Evolutionary conservation across 2,888 invertebrate genomes (phyloP), one percentile per base, ranked within the genome.

Genomic region (Synanthedon formicaeformis): DNA sequence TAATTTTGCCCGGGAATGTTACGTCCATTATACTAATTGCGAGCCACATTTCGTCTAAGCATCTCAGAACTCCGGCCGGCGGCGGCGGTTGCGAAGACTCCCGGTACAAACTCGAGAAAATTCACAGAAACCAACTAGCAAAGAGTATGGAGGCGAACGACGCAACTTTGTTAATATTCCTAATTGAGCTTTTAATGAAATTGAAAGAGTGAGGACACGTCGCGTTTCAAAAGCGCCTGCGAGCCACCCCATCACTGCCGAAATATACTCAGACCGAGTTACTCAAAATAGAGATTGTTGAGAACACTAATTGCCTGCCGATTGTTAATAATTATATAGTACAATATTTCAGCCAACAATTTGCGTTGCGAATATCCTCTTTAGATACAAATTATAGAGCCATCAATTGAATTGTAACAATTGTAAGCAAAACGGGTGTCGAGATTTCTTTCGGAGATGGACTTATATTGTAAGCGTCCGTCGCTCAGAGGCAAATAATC

Each of bases 161-260:
- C 73, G 77, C 78, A 72, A 77, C 75, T 81, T 78, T 64, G 72
- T 75, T 82, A 81, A 85, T 85, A 83, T 81, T 78, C 78, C 78
- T 85, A 84, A 87, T 85, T 85, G 82, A 82, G 81, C 82, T 84
- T 81, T 85, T 84, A 85, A 85, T 80, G 80, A 84, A 87, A 87
- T 86, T 85, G 79, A 81, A 83, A 78, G 73, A 80, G 75, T 75
- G 71, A 77, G 78, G 81, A 82, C 78, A 78, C 74, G 76, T 79
- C 74, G 73, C 67, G 69, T 75, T 75, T 74, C 69, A 70, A 73
- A 73, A 69, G 66, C 67, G 67, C 65, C 65, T 66, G 60, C 63
- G 65, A 72, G 63, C 60, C 64, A 60, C 63, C 65, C 62, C 70
- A 74, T 72, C 76, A 74, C 73, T 73, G 75, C 68, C 69, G 69